These are phyloP conservation scores for Hippocampus abdominalis DNA, from an alignment of 2,113 vertebrate species.

Conservation along the genomic window DNA sequence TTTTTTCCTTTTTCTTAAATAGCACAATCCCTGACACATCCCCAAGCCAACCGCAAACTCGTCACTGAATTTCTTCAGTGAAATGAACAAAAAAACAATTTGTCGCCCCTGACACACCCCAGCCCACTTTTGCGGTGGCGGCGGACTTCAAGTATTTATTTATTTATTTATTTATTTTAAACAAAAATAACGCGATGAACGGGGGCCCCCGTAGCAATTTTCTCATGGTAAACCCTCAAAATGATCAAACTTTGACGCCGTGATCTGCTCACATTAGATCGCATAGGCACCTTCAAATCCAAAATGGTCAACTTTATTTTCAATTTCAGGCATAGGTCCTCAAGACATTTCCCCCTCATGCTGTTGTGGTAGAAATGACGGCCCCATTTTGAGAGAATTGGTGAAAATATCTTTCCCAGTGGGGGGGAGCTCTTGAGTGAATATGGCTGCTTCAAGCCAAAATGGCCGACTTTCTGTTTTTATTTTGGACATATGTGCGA, in stretches of 20 bases:
- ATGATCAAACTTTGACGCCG: not conserved
- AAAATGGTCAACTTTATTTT: too few relatives aligned
- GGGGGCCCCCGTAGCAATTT: not conserved
- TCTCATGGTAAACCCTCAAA: not conserved
- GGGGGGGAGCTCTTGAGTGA: too few relatives aligned
- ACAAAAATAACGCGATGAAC: constrained; percentile 21
- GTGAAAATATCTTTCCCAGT: too few relatives aligned
- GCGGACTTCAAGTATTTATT: constrained; percentile 56
- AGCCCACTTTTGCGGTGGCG: constrained; percentile 14
- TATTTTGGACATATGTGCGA: too few relatives aligned
- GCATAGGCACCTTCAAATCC: too few relatives aligned
- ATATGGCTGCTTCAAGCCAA: too few relatives aligned
- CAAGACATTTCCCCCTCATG: too few relatives aligned
- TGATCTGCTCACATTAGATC: not conserved
- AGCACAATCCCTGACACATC: constrained; percentile 66
- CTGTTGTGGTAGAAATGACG: too few relatives aligned
- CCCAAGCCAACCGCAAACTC: constrained; percentile 57
- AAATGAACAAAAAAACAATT: constrained; percentile 56
- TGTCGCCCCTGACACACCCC: not conserved
- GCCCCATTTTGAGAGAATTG: too few relatives aligned
- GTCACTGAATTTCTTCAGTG: constrained; percentile 52
- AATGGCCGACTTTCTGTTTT: not conserved
- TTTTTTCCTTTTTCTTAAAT: constrained; percentile 8
- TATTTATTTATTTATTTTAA: constrained; percentile 10
- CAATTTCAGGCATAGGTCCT: too few relatives aligned